Evolutionary conservation across 2,888 invertebrate species (phyloP).

Genomic region (Idaea dimidiata): DNA sequence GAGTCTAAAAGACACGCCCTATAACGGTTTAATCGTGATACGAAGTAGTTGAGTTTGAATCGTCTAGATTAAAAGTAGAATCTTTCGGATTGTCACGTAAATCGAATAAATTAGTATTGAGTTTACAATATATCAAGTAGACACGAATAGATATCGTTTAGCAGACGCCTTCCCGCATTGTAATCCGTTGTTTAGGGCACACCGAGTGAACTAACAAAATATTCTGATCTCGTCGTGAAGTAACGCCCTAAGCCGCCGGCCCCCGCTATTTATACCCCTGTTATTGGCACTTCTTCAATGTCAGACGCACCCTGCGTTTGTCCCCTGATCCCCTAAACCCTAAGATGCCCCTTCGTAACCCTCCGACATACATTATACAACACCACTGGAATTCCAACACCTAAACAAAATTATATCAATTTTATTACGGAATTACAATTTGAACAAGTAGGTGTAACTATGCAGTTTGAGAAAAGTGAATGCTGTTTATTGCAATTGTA

Average conservation of each 20-base stretch:
- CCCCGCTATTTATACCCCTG: slow-evolving; percentile 79
- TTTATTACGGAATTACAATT: slow-evolving; percentile 72
- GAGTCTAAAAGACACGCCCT: background rate
- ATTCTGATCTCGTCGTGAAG: slow-evolving; percentile 78
- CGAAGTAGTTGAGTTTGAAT: slow-evolving; percentile 5
- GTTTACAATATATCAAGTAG: slow-evolving; percentile 66
- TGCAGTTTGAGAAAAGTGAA: slow-evolving; percentile 2
- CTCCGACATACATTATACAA: slow-evolving; percentile 71
- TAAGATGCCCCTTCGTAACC: slow-evolving; percentile 54
- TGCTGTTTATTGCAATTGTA: background rate
- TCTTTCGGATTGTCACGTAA: slow-evolving; percentile 42
- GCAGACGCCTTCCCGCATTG: slow-evolving; percentile 68
- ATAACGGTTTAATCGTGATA: background rate
- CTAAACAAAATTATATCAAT: slow-evolving; percentile 77
- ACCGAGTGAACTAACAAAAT: slow-evolving; percentile 66
- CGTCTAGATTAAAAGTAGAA: slow-evolving; percentile 21
- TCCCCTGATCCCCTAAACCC: slow-evolving; percentile 65
- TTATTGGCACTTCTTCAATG: slow-evolving; percentile 83
- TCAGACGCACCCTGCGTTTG: slow-evolving; percentile 78
- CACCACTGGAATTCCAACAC: slow-evolving; percentile 72
- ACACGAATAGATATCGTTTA: slow-evolving; percentile 60
- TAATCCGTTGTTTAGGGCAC: slow-evolving; percentile 76
- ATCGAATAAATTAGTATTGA: slow-evolving; percentile 53
- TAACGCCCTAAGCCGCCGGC: slow-evolving; percentile 74
- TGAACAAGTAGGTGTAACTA: slow-evolving; percentile 15